These are phyloP conservation scores for Caenorhabditis imperialis DNA, from an alignment of 2,888 invertebrate genomes.

Conservation along the genomic window DNA sequence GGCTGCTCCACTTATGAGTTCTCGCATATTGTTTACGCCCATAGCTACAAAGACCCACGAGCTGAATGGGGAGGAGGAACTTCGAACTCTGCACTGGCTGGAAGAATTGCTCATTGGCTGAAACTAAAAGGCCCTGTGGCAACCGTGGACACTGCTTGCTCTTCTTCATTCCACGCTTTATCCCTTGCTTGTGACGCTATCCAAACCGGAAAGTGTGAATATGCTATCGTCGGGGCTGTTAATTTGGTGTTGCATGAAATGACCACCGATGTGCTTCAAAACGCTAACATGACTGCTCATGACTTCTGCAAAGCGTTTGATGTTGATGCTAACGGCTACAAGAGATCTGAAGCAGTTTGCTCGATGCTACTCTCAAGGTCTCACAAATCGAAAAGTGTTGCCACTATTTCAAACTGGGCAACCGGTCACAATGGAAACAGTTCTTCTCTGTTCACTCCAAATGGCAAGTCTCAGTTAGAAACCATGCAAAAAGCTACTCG, in stretches of 20 bases:
- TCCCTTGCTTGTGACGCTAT: conserved; percentile 82
- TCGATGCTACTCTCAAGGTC: conserved; percentile 39
- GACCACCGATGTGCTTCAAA: conserved; percentile 71
- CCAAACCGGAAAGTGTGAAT: conserved; percentile 78
- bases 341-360: conserved; percentile 75
- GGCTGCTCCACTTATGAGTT: conserved; percentile 82
- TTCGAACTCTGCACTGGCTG: conserved; percentile 90
- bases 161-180: conserved; percentile 86
- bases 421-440: conserved; percentile 75
- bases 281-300: conserved; percentile 72
- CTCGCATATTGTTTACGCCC: conserved; percentile 58
- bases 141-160: conserved; percentile 95
- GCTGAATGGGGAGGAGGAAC: conserved; percentile 87
- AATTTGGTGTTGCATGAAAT: conserved; percentile 75
- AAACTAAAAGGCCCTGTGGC: conserved; percentile 95
- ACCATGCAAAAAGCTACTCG: conserved; percentile 58
- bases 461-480: conserved; percentile 62
- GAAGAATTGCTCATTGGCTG: conserved; percentile 92
- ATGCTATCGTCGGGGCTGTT: conserved; percentile 75
- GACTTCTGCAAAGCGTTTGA: conserved; percentile 76
- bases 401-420: conserved; percentile 25
- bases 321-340: conserved; percentile 78
- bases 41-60: conserved; percentile 41
- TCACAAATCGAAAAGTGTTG: conserved; percentile 8
- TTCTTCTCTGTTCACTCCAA: conserved; percentile 72